Evolutionary conservation across 2,113 vertebrate genomes (phyloP).

Genomic region (Dendropsophus ebraccatus): DNA sequence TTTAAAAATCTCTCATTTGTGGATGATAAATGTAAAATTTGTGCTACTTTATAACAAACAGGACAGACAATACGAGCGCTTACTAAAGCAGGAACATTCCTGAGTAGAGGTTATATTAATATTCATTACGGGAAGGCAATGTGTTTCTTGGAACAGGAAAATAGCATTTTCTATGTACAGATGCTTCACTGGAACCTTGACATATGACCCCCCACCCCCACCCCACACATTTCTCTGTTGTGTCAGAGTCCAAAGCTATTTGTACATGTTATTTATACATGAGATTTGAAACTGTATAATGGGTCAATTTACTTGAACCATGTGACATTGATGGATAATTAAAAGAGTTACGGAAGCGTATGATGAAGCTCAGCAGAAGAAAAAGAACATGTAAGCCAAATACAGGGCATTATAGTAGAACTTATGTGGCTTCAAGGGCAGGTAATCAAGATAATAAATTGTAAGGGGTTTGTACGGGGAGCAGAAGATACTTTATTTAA

Average conservation of each 20-base stretch:
- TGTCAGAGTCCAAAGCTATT: conserved; percentile 1
- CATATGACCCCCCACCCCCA: not conserved
- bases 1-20: not conserved
- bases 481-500: too few species aligned
- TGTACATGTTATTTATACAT: conserved; percentile 6
- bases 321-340: not conserved
- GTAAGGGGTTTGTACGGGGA: too few species aligned
- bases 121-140: not conserved
- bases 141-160: not conserved
- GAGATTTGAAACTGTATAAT: not conserved
- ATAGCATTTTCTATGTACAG: not conserved
- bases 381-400: not conserved
- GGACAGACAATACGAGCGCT: not conserved
- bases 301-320: not conserved
- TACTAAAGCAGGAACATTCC: not conserved
- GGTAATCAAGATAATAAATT: not conserved
- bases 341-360: not conserved
- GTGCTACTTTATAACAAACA: not conserved
- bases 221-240: not conserved
- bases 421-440: not conserved
- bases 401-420: too few species aligned
- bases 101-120: conserved; percentile 2
- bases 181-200: conserved; percentile 5
- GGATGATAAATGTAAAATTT: not conserved
- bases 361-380: not conserved